A percentile compares a stretch with the other conserved stretches of the same genome.
Evolutionary conservation across 2,113 vertebrate genomes (phyloP).

Genomic region (Trachemys scripta): DNA sequence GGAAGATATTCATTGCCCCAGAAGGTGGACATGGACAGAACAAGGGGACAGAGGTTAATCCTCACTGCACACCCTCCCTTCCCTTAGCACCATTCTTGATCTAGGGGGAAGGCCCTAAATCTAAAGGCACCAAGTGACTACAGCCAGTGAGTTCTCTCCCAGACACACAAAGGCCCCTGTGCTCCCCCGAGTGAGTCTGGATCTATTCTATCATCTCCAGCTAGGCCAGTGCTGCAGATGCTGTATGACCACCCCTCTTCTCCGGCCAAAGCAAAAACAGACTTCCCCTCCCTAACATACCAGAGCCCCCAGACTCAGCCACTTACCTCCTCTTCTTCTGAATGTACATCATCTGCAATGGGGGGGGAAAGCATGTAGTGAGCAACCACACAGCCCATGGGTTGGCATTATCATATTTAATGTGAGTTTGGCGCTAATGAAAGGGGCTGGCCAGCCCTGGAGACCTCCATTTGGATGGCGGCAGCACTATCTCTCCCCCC

Average conservation of each 20-base stretch:
- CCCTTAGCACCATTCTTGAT: neutral
- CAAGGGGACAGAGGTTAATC: neutral
- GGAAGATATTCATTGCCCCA: neutral
- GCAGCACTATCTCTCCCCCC: neutral
- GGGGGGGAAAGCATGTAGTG: neutral
- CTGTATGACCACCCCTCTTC: neutral
- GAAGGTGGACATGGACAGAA: neutral
- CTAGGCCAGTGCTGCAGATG: neutral
- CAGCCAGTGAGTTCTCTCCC: neutral
- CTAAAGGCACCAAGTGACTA: neutral
- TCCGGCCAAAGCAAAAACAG: neutral
- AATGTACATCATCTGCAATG: conserved; percentile 90
- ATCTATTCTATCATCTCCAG: neutral
- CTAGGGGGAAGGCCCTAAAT: too few relatives aligned
- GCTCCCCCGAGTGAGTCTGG: neutral
- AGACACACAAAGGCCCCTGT: neutral
- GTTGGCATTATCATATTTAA: neutral
- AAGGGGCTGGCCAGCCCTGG: neutral
- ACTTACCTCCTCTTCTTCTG: conserved; percentile 91
- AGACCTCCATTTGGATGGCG: too few relatives aligned
- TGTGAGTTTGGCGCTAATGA: neutral
- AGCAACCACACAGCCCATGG: neutral
- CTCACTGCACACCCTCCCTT: neutral
- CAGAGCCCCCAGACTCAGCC: neutral
- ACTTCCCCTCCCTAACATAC: neutral